Base-by-base conservation (phyloP, 2,797 vertebrate species). In the Clarias fuscus region DNA sequence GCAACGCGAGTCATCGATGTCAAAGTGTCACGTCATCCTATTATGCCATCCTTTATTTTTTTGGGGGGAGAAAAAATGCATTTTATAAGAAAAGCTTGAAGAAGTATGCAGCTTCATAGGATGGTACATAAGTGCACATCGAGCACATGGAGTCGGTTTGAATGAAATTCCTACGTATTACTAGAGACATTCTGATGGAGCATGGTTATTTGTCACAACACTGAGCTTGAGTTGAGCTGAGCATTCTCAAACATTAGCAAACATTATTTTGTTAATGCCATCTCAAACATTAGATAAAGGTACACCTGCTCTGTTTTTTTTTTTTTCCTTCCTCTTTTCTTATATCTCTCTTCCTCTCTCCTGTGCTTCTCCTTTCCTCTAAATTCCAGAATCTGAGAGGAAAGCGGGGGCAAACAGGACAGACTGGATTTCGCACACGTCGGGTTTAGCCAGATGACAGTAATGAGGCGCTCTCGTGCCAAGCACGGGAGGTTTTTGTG, bases 321-420 rank as follows among this genome's bases (percentile, higher is more conserved):
- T 77, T 78, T 85, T 85, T 71, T 85, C 88, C 86, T 71, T 85
- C 88, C 88, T 81, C 73, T 80, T 79, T 81, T 82, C 82, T 82
- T 81, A 6, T n/a, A 67, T 56, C 48, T 76, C 79, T 88, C 86
- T 88, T 88, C 86, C 78, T 85, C 86, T 75, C 58, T 87, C 81
- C 65, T 64, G 33, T 17, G 58, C 83, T 84, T 88, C 83, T 85
- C 82, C 76, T 86, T 89, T 90, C 88, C 89, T 84, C 73, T 87
- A 88, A 89, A 88, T 90, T 88, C 89, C 89, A 87, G 48, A 88
- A 86, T 85, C 48, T 71, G 77, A 84, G 84, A 89, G 82, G 87
- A 89, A 88, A 89, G 84, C 48, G 76, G 86, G 86, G 85, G 89
- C 77, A 88, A 89, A 90, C 89, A 87, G 85, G 88, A 85, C 85